phyloP scores from a whole-genome alignment of 2,797 vertebrate species.

The Poeciliopsis paucimaculata region DNA sequence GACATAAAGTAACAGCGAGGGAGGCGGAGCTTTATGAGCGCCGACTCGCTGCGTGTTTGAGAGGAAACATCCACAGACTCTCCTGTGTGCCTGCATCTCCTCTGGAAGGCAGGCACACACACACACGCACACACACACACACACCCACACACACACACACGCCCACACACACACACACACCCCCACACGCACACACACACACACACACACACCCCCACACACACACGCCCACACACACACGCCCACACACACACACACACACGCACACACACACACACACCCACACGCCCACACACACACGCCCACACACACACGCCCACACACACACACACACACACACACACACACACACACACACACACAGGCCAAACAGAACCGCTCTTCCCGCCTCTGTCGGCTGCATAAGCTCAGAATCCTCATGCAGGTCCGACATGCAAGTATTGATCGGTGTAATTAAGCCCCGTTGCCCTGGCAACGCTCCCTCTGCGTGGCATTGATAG shows the following conservation, averaged over 20 bases:
- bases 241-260: slow-evolving; percentile 5
- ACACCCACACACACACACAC: background rate
- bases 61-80: slow-evolving; percentile 43
- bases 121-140: background rate
- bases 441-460: slow-evolving; percentile 76
- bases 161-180: background rate
- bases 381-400: background rate
- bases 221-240: too few relatives aligned
- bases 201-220: background rate
- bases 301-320: slow-evolving; percentile 2
- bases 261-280: background rate
- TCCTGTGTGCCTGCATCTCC: slow-evolving; percentile 34
- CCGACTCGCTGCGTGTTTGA: slow-evolving; percentile 40
- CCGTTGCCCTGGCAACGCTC: slow-evolving; percentile 79
- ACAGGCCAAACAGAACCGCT: slow-evolving; percentile 6
- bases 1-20: background rate
- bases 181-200: background rate
- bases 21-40: slow-evolving; percentile 30
- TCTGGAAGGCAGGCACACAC: slow-evolving; percentile 5
- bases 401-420: slow-evolving; percentile 15
- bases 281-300: background rate
- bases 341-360: slow-evolving; percentile 6
- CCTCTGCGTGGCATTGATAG: slow-evolving; percentile 72
- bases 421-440: slow-evolving; percentile 42
- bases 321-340: background rate